A percentile compares a stretch with the other conserved stretches of the same genome.
Conservation (phyloP, 2,797 vertebrate species). For the Bovichtus variegatus region DNA sequence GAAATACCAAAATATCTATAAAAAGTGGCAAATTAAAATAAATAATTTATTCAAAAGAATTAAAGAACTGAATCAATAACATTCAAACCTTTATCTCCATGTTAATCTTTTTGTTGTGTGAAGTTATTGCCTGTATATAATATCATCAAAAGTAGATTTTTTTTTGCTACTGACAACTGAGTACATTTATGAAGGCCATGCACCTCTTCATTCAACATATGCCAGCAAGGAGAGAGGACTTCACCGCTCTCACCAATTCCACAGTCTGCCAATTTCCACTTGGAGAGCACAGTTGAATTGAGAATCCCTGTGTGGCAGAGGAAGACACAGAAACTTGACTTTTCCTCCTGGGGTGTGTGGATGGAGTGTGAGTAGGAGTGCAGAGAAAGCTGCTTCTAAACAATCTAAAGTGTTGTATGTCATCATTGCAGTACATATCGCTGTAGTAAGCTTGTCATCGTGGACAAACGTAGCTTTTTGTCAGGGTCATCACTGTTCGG, state of each 20-base stretch:
- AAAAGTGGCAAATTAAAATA: too few relatives aligned
- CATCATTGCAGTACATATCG: background rate
- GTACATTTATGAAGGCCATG: constrained; percentile 37
- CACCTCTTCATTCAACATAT: constrained; percentile 41
- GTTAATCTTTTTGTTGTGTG: constrained; percentile 3
- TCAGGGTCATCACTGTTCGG: background rate
- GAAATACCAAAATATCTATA: too few relatives aligned
- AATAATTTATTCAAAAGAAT: too few relatives aligned
- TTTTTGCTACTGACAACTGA: constrained; percentile 42
- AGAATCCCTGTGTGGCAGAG: constrained; percentile 36
- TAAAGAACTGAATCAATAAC: too few relatives aligned
- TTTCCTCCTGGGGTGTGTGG: constrained; percentile 4
- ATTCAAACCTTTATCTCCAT: too few relatives aligned
- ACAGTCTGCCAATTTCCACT: constrained; percentile 42
- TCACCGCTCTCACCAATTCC: constrained; percentile 21
- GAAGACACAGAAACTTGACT: constrained; percentile 34
- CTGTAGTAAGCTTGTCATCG: background rate
- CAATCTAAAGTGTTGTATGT: constrained; percentile 11
- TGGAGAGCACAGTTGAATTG: constrained; percentile 41
- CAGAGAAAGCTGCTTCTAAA: constrained; percentile 14
- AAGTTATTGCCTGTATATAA: constrained; percentile 21
- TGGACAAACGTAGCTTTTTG: background rate
- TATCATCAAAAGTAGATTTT: constrained; percentile 4
- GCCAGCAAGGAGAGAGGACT: constrained; percentile 33
- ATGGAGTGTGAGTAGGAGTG: constrained; percentile 2